Percentiles rank a stretch among this genome's conserved stretches.
phyloP scores from a whole-genome alignment of 2,113 vertebrate genomes.

The Carlito syrichta region DNA sequence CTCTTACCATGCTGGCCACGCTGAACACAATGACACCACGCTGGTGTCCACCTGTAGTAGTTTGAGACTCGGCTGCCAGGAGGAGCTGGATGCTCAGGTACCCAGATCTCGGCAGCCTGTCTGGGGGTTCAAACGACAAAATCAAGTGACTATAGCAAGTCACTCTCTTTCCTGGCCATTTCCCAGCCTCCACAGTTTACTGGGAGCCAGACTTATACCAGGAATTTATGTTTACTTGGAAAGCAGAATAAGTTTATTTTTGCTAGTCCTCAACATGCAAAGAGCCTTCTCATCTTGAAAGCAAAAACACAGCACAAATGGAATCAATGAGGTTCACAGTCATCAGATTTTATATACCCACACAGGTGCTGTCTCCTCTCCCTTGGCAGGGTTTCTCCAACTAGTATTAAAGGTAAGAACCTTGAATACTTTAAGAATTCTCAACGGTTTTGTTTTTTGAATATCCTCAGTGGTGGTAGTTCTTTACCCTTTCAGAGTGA shows the following conservation, averaged over 20 bases:
- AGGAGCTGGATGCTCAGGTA: background rate
- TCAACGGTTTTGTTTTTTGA: background rate
- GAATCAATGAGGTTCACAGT: background rate
- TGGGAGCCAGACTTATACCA: background rate
- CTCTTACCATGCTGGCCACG: background rate
- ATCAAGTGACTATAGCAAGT: background rate
- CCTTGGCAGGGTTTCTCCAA: background rate
- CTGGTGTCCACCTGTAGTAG: background rate
- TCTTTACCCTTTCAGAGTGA: background rate
- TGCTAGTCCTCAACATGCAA: background rate
- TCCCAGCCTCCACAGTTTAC: background rate
- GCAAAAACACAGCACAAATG: background rate
- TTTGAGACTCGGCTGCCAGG: background rate
- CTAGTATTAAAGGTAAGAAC: background rate
- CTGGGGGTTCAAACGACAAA: background rate
- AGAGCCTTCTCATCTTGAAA: background rate
- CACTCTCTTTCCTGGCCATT: background rate
- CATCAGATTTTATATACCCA: background rate
- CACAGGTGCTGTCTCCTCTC: background rate
- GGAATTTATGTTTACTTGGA: background rate
- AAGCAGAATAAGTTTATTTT: background rate
- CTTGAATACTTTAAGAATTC: background rate
- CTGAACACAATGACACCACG: accelerated
- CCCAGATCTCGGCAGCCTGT: background rate
- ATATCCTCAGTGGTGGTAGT: background rate